A percentile compares a stretch with the other conserved stretches of the same genome.
Conservation (phyloP, 2,797 vertebrate genomes). For the Spinibarbus caldwelli region DNA sequence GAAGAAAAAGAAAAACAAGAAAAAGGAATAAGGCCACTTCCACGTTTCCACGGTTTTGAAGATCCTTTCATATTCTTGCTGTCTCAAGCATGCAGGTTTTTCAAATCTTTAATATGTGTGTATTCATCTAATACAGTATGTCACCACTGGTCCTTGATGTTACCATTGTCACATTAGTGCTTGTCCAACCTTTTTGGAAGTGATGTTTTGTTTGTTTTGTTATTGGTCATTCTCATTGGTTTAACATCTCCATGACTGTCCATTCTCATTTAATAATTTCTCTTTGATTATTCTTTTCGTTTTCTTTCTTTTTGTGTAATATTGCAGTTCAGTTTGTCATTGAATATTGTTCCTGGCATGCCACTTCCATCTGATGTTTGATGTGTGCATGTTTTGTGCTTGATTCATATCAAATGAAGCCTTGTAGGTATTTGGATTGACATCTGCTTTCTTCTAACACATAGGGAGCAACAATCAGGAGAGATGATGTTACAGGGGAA, state of each 20-base stretch:
- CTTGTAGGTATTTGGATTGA: not conserved
- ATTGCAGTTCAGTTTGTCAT: not conserved
- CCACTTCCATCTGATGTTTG: conserved; percentile 22
- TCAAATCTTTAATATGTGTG: not conserved
- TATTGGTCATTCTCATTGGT: not conserved
- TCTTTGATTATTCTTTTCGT: not conserved
- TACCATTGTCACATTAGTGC: not conserved
- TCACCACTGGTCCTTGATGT: not conserved
- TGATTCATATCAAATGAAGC: not conserved
- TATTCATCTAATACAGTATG: not conserved
- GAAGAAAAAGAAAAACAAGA: conserved; percentile 65
- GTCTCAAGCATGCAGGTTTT: conserved; percentile 28
- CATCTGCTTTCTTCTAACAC: conserved; percentile 36
- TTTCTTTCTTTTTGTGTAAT: not conserved
- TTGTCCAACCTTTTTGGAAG: not conserved
- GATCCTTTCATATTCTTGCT: conserved; percentile 14
- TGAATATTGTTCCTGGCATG: not conserved
- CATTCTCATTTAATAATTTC: not conserved
- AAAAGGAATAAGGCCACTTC: conserved; percentile 37
- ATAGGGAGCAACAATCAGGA: conserved; percentile 96
- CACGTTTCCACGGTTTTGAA: not conserved
- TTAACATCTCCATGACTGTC: not conserved
- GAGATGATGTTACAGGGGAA: conserved; percentile 90
- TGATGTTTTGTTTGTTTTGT: not conserved
- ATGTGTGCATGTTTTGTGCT: not conserved